These are phyloP conservation scores for Belonocnema kinseyi DNA, from an alignment of 1,140 invertebrate genomes.

Conservation along the genomic window DNA sequence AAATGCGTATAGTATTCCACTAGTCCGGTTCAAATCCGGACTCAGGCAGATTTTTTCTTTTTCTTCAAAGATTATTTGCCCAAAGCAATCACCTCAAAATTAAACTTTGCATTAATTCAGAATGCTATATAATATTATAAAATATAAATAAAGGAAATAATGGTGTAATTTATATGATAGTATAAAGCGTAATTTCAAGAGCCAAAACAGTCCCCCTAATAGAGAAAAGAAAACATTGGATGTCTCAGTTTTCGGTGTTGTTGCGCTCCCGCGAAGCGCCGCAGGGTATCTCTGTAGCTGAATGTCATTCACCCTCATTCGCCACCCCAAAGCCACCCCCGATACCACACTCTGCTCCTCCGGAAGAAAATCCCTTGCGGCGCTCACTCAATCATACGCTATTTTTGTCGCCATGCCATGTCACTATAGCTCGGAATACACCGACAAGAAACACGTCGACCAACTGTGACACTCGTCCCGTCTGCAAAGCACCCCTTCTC, in stretches of 20 bases:
- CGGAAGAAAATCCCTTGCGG: constrained; percentile 71
- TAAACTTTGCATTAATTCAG: no score
- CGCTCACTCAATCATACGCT: constrained; percentile 73
- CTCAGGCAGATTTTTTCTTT: no score
- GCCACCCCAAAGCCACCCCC: constrained; percentile 34
- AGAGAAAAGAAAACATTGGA: constrained; percentile 20
- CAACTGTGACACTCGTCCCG: constrained; percentile 49
- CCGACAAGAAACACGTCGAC: constrained; percentile 62
- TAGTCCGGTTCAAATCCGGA: no score
- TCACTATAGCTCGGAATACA: constrained; percentile 54
- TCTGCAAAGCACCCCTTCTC: constrained; percentile 30
- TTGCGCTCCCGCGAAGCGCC: constrained; percentile 24
- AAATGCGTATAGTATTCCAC: no score
- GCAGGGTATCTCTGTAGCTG: constrained; percentile 54
- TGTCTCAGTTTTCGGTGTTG: constrained; percentile 25
- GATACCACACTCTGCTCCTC: constrained; percentile 55
- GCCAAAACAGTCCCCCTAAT: neutral
- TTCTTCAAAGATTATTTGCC: no score
- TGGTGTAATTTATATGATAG: no score
- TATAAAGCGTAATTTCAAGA: no score
- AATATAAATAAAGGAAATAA: no score
- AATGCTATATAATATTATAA: no score
- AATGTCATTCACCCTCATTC: constrained; percentile 64
- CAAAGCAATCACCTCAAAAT: no score
- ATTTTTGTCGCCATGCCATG: constrained; percentile 63